Base-by-base conservation (phyloP, 2,113 vertebrate species). In the Solea solea region DNA sequence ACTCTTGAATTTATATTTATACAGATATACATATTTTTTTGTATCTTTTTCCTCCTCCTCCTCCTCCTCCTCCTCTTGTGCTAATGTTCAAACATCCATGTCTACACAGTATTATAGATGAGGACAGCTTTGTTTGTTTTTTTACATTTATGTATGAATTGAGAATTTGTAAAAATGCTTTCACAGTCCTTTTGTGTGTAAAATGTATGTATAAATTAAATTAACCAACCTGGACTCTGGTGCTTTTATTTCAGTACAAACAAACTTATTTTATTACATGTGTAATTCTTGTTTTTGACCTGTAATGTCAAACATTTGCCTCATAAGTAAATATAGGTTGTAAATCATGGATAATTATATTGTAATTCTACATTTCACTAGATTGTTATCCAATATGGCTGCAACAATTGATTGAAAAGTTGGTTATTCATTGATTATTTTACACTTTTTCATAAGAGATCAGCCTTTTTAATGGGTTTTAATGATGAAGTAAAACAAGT, bases 121-220 rank as follows among this genome's bases (percentile, higher is more conserved):
- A 85, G 88, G 88, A 93, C 83, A 71, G 66, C 76, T 83, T 13
- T 45, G 2, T 45, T 13, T 45, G 2, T 91, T 94, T 96, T 97
- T 97, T 97, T 97, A 95, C 94, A 95, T 94, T 93, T 89, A 84
- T 93, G 95, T 96, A 93, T 95, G 94, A 95, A 93, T 90, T 94
- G 94, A 95, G 90, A 95, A 92, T 93, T 94, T 94, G 90, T 93
- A 86, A 86, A 91, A 94, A 94, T 94, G 93, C 94, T 93, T 95
- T 94, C 93, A 93, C 94, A 95, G 94, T 95, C 91, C 34, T 34
- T 87, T 89, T 79, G 86, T 86, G 87, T 94, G 91, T 94, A 92
- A 93, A 91, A 92, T 95, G 93, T 95, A 94, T 93, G 94, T 95
- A 94, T 94, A 94, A 94, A 95, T 95, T 95, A 96, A 95, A 94